Percentiles rank a stretch among this genome's conserved stretches.
These are phyloP conservation scores for Diabrotica balteata DNA, from an alignment of 2,888 invertebrate genomes.

Conservation along the genomic window DNA sequence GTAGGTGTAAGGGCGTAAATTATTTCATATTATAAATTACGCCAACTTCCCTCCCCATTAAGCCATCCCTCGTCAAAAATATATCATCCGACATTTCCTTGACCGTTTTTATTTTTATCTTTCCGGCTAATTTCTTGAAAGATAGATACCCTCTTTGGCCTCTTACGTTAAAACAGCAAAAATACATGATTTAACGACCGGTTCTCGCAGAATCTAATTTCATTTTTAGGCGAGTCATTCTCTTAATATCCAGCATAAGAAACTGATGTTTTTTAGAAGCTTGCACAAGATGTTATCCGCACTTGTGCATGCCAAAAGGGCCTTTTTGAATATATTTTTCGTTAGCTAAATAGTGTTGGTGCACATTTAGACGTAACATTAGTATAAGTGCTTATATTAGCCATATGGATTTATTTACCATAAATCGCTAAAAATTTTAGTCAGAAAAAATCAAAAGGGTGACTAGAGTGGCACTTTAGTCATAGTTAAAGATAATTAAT, in stretches of 20 bases:
- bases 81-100: neutral
- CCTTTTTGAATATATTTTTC: neutral
- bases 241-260: constrained; percentile 8
- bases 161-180: constrained; percentile 7
- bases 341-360: too few species aligned
- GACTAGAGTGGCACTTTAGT: too few species aligned
- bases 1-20: too few species aligned
- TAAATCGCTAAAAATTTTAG: too few species aligned
- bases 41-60: too few species aligned
- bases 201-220: constrained; percentile 5
- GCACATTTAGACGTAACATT: too few species aligned
- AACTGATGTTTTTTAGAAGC: constrained; percentile 1
- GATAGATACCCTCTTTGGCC: constrained; percentile 2
- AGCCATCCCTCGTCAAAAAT: neutral
- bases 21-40: too few species aligned
- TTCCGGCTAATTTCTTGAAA: constrained; percentile 10
- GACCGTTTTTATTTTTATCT: constrained; percentile 9
- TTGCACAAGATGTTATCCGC: constrained; percentile 3
- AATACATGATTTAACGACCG: constrained; percentile 11
- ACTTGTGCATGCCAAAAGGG: constrained; percentile 3
- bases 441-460: too few species aligned
- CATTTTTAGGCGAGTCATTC: constrained; percentile 12
- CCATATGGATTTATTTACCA: too few species aligned
- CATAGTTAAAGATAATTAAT: too few species aligned
- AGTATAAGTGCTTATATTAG: too few species aligned